phyloP scores from a whole-genome alignment of 2,888 invertebrate species.

The Pinctada fucata region DNA sequence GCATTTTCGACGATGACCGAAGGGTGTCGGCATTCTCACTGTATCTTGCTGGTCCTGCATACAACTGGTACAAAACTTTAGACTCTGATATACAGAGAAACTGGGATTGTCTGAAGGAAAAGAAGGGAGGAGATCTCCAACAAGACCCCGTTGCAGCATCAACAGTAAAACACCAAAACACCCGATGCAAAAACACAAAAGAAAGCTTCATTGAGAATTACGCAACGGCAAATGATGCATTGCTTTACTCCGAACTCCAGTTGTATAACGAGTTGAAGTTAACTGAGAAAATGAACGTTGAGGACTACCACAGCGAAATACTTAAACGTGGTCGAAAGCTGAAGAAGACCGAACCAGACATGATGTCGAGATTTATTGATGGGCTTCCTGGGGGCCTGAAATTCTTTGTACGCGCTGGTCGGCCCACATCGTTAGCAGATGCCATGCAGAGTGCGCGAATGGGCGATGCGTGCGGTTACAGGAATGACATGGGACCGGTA shows the following conservation, averaged over 20 bases:
- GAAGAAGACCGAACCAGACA: neutral
- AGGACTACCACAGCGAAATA: neutral
- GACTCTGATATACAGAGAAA: neutral
- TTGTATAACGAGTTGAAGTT: neutral
- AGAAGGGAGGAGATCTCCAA: too few species aligned
- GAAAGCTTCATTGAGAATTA: neutral
- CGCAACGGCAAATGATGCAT: neutral
- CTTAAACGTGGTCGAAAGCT: neutral
- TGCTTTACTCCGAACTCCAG: neutral
- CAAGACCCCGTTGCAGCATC: too few species aligned
- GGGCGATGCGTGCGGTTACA: neutral
- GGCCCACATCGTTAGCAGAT: neutral
- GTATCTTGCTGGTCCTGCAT: neutral
- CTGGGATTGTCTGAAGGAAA: neutral
- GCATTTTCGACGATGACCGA: neutral
- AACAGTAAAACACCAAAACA: too few species aligned
- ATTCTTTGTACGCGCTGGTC: neutral
- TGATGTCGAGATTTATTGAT: neutral
- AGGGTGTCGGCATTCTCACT: neutral
- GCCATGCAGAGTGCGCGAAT: conserved; percentile 1
- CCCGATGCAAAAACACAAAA: too few species aligned
- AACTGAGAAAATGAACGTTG: neutral
- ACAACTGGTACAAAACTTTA: neutral
- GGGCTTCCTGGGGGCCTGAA: neutral
- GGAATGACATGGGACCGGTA: neutral